Evolutionary conservation across 2,797 vertebrate species (phyloP).

Genomic region (Chanos chanos): DNA sequence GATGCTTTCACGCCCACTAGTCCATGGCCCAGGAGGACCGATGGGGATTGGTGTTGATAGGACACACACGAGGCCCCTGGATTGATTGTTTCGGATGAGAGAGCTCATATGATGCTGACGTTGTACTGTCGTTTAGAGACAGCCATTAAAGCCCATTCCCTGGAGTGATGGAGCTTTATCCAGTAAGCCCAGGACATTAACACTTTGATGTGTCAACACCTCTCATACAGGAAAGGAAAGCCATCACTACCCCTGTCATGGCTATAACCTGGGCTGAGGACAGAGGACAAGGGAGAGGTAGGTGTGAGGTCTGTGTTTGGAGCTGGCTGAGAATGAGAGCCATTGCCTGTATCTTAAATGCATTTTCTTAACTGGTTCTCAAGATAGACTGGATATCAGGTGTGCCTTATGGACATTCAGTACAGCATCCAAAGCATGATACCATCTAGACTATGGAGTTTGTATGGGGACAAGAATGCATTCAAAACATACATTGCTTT

Average conservation of each 20-base stretch:
- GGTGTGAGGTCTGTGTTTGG: no score
- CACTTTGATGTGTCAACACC: conserved; percentile 9
- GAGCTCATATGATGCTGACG: conserved; percentile 28
- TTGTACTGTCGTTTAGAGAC: conserved; percentile 8
- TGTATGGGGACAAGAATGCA: no score
- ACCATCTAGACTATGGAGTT: not conserved
- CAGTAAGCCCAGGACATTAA: conserved; percentile 8
- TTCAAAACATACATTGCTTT: no score
- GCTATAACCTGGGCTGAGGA: no score
- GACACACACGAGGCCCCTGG: not conserved
- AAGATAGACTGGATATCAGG: no score
- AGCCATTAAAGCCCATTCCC: not conserved
- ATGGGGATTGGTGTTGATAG: conserved; percentile 2
- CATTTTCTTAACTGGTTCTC: no score
- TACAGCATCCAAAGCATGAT: not conserved
- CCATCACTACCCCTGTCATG: no score
- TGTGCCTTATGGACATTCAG: no score
- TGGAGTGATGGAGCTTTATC: not conserved
- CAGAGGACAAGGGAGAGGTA: no score
- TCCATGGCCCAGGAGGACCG: not conserved
- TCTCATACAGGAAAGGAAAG: not conserved
- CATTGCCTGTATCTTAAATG: no score
- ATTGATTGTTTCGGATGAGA: conserved; percentile 20
- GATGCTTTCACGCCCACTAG: not conserved
- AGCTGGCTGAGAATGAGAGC: no score